Base-by-base conservation (phyloP, 2,888 invertebrate genomes). In the Bursaphelenchus okinawaensis region DNA sequence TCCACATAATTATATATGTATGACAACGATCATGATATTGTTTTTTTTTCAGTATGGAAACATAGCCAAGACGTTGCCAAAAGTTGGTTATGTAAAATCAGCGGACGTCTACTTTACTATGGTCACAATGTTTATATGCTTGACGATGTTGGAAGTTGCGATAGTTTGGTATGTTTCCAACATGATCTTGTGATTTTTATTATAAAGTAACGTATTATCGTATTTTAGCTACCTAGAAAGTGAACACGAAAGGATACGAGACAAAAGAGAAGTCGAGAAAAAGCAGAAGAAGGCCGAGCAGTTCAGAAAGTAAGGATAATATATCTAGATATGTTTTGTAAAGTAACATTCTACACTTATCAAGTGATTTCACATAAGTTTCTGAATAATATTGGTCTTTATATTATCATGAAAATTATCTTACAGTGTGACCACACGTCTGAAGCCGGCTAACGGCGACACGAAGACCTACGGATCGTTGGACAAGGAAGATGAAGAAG, bases 81-180 rank as follows among this genome's bases (percentile, higher is more conserved):
- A 74, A 65, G 78, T 78, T 9, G 79, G 79, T 3, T 79, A 79
- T 62, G 77, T 79, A n/a, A 79, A 79, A 62, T 76, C 77, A 24
- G 74, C 76, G 55, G 79, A 79, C 62, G 78, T 79, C 6, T 79
- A 79, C 63, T 64, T 68, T 24, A 55, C 24, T 0, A 31, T 74
- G 51, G 24, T 52, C 29, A 69, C 60, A 12, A 24, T 62, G 23
- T 78, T 77, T 65, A 77, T 79, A 22, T 79, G 75, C 61, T 57
- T 77, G 8, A 75, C 79, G n/a, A 76, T 79, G 77, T 68, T 79
- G 8, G 79, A 79, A 67, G 77, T 79, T 12, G 79, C 79, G 12
- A 68, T 79, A 19, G 75, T 79, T 55, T 79, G 79, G 62, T 72
- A 24, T 23, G 56, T 50, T 23, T 19, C 9, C 4, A 31, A 67